Base-by-base conservation (phyloP, 2,888 invertebrate genomes). In the Autographa pulchrina region DNA sequence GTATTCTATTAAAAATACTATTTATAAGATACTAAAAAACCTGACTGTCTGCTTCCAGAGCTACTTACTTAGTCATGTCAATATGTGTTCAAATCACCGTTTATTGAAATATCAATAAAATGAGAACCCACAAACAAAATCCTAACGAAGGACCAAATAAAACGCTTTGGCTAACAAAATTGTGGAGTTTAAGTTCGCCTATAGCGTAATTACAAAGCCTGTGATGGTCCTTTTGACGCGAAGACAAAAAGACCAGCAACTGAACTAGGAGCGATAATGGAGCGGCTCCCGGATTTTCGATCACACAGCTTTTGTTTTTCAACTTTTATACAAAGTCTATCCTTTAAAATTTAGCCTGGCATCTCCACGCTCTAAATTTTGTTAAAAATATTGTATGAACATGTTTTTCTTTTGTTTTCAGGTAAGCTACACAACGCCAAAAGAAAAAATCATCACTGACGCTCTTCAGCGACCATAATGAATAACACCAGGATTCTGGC, bases 201-300 rank as follows among this genome's bases (percentile, higher is more conserved):
- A 54, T 20, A 20, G 54, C 54, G 25, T 56, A 56, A 56, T 56
- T 56, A 56, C 54, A 56, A 56, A 56, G 54, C 54, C 54, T 48
- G 54, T 25, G 20, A 56, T 25, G 48, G 25, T 20, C 54, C 54
- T 25, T 56, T 56, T 56, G 20, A 54, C 54, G 48, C 25, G 25
- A 56, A 25, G 20, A 56, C 54, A 56, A 56, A 56, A 56, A 20
- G 25, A 56, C 20, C 20, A 25, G 20, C 54, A 56, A 11, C 54
- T 56, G 54, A 56, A 56, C 20, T 25, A 56, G 54, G 54, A 56
- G n/a, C 54, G 54, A 56, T 56, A 56, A 56, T 56, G 54, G 54
- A 56, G 11, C 54, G 54, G 54, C 54, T 56, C 25, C 25, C 13
- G 54, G 25, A 56, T 56, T 56, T 56, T 56, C 25, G 25, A 56